Evolutionary conservation across 2,113 vertebrate genomes (phyloP).

Genomic region (Epinephelus lanceolatus): DNA sequence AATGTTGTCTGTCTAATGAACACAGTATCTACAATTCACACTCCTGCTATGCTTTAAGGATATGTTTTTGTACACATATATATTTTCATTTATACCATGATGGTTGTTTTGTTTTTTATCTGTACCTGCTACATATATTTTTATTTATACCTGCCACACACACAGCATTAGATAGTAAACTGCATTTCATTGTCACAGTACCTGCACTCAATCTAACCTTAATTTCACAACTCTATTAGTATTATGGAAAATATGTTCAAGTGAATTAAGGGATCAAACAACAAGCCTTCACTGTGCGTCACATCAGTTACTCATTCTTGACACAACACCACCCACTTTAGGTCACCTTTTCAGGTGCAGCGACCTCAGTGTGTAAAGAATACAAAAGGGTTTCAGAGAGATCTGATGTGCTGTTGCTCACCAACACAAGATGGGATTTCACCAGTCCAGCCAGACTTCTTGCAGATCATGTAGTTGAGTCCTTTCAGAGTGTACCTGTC

Average conservation of each 20-base stretch:
- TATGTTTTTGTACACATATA: no score
- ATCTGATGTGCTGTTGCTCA: constrained; percentile 8
- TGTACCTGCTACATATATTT: no score
- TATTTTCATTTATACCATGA: no score
- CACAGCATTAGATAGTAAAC: no score
- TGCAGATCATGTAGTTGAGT: constrained; percentile 60
- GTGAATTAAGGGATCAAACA: constrained; percentile 5
- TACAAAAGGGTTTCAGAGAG: not conserved
- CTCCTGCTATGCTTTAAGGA: not conserved
- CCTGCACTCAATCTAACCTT: no score
- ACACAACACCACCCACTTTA: not conserved
- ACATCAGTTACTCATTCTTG: not conserved
- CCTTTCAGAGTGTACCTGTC: constrained; percentile 76
- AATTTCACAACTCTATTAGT: not conserved
- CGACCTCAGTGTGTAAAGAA: not conserved
- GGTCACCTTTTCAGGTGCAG: not conserved
- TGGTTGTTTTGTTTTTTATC: no score
- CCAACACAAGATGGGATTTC: constrained; percentile 73
- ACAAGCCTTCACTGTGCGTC: not conserved
- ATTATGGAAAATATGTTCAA: not conserved
- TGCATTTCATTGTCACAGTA: no score
- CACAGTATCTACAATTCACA: not conserved
- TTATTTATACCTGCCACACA: no score
- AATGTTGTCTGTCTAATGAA: not conserved
- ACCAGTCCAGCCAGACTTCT: constrained; percentile 71